Percentiles rank a stretch among this genome's conserved stretches.
phyloP scores from a whole-genome alignment of 2,888 invertebrate species.

The Anticlea derivata region DNA sequence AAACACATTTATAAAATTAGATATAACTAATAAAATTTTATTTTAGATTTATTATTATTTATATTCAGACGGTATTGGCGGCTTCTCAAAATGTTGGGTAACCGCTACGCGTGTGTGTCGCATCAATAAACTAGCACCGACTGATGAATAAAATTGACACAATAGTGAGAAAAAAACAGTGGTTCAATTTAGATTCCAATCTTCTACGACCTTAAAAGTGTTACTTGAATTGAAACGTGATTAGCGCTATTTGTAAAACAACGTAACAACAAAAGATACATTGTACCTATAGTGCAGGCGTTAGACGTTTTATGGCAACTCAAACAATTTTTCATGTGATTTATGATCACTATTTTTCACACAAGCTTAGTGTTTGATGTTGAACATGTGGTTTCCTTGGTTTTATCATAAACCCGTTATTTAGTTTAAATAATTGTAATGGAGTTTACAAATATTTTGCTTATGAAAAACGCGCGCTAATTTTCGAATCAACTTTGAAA shows the following conservation, averaged over 20 bases:
- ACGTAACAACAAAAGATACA: conserved; percentile 59
- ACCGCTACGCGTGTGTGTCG: conserved; percentile 41
- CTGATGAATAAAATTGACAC: conserved; percentile 58
- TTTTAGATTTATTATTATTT: conserved; percentile 8
- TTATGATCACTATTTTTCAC: conserved; percentile 42
- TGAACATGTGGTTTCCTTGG: conserved; percentile 26
- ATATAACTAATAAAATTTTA: conserved; percentile 4
- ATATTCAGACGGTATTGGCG: conserved; percentile 21
- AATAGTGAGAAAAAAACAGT: conserved; percentile 70
- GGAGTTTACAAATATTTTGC: conserved; percentile 5
- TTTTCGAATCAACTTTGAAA: neutral
- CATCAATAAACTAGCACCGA: conserved; percentile 41
- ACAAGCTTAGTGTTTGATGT: conserved; percentile 34
- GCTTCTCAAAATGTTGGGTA: conserved; percentile 22
- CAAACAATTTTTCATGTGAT: conserved; percentile 39
- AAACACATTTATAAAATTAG: conserved; percentile 3
- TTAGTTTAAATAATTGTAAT: conserved; percentile 10
- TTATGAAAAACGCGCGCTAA: conserved; percentile 26
- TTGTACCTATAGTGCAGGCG: conserved; percentile 44
- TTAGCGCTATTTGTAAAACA: conserved; percentile 66
- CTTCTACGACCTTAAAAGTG: conserved; percentile 52
- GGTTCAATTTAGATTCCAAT: conserved; percentile 66
- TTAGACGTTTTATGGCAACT: conserved; percentile 46
- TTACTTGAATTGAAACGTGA: conserved; percentile 56
- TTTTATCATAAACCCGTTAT: conserved; percentile 19